Base-by-base conservation (phyloP, 2,113 vertebrate species). In the Microcebus lehilahytsara region DNA sequence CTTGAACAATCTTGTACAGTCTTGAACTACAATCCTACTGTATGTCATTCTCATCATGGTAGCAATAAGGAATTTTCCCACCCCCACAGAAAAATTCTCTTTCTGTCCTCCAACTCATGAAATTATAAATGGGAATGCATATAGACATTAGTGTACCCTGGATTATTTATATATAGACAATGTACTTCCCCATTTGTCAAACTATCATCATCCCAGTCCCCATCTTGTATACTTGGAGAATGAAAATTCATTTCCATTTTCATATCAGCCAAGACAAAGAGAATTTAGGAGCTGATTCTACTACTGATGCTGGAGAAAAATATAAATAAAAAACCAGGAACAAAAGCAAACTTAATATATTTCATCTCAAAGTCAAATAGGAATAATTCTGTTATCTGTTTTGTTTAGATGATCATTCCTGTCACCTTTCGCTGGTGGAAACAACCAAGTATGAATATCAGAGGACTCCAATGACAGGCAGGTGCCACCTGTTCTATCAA, bases 211-310 rank as follows among this genome's bases (percentile, higher is more conserved):
- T 58, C 20, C 42, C 34, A 53, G 69, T 42, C 27, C 5, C 7
- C n/a, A 86, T 17, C 19, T 16, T 84, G 1, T 75, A 27, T 66
- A 74, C 60, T 74, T 91, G 27, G 20, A 90, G 37, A 80, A 93
- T 56, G 51, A 78, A 93, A 85, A 87, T 60, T 91, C 64, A 87
- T 86, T 83, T 92, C 58, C 17, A 86, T 89, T 95, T 97, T 75
- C 89, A 46, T 40, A 9, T 8, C 20, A 92, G 77, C 34, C 17
- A 88, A 51, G 40, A 53, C 92, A 69, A 95, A 93, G 79, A 78
- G 62, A 89, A 92, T 53, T 75, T 67, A 16, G 20, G 89, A 79
- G 27, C 30, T 74, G 19, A 69, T 6, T 95, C 27, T 93, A 88
- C 12, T 75, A 62, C 37, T 80, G 71, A 78, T 34, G 53, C 51